A percentile compares a stretch with the other conserved stretches of the same genome.
Evolutionary conservation across 2,888 invertebrate species (phyloP).

Genomic region (Eulithis prunata): DNA sequence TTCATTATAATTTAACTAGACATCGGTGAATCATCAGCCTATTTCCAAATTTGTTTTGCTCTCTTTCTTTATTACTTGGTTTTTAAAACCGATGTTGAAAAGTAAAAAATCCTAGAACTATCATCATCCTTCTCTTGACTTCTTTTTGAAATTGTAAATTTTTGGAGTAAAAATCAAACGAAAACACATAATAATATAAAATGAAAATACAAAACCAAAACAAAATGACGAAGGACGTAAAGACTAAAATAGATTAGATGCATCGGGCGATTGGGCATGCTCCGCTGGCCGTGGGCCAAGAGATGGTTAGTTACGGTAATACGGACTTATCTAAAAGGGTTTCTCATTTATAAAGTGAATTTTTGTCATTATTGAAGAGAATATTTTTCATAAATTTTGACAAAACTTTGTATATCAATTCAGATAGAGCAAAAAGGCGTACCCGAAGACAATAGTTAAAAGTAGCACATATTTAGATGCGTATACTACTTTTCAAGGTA

Average conservation of each 20-base stretch:
- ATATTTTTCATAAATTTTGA: neutral
- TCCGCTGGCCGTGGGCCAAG: conserved; percentile 66
- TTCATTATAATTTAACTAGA: too few species aligned
- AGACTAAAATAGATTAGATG: conserved; percentile 70
- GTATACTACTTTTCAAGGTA: too few species aligned
- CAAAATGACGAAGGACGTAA: conserved; percentile 69
- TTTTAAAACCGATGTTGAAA: too few species aligned
- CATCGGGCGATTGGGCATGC: conserved; percentile 67
- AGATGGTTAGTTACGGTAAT: conserved; percentile 49
- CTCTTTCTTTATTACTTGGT: neutral
- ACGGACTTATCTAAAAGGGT: conserved; percentile 42
- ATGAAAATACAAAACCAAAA: conserved; percentile 59
- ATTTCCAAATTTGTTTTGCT: neutral
- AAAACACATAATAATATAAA: conserved; percentile 59
- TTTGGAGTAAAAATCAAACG: conserved; percentile 43
- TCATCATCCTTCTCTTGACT: neutral
- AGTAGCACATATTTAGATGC: too few species aligned
- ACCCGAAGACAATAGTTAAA: too few species aligned
- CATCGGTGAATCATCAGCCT: too few species aligned
- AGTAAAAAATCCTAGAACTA: neutral
- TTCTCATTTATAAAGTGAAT: conserved; percentile 51
- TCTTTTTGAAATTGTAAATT: neutral
- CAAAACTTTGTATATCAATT: too few species aligned
- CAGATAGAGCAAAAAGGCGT: too few species aligned
- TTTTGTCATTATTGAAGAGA: conserved; percentile 37